These are phyloP conservation scores for Enteromius radiatus DNA, from an alignment of 2,797 vertebrate genomes.

Conservation along the genomic window DNA sequence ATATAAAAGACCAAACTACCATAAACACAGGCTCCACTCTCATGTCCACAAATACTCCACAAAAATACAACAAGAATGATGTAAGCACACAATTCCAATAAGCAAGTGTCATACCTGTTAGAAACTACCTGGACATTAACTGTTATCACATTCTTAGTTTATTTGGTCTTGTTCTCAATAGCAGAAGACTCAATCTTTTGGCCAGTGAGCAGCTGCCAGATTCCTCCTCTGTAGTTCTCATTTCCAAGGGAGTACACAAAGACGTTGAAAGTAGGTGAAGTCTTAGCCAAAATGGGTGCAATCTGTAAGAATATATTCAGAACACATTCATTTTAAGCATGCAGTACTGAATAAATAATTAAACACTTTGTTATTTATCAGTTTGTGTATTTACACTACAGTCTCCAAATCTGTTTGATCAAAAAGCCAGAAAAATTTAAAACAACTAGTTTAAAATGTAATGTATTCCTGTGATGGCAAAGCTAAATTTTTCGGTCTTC, in stretches of 20 bases:
- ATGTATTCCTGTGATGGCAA: background rate
- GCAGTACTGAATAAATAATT: background rate
- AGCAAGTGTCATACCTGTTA: conserved; percentile 62
- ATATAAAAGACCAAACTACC: background rate
- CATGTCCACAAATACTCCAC: conserved; percentile 29
- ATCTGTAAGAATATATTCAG: conserved; percentile 77
- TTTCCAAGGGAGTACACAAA: conserved; percentile 91
- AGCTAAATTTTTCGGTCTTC: background rate
- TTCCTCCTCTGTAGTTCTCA: conserved; percentile 88
- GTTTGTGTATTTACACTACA: background rate
- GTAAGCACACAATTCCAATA: conserved; percentile 49
- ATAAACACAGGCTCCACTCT: conserved; percentile 44
- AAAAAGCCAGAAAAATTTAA: background rate
- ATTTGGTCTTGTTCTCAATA: conserved; percentile 89
- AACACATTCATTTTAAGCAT: background rate
- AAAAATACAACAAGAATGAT: conserved; percentile 30
- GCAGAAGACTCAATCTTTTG: conserved; percentile 85
- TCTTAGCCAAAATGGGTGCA: conserved; percentile 92
- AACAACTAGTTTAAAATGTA: background rate
- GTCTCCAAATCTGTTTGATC: background rate
- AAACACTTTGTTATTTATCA: background rate
- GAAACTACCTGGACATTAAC: conserved; percentile 70
- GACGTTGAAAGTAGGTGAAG: conserved; percentile 85
- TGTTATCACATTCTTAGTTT: conserved; percentile 67
- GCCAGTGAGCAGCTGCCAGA: conserved; percentile 90